Conservation (phyloP, 2,888 invertebrate species). For the Nomada fucata region DNA sequence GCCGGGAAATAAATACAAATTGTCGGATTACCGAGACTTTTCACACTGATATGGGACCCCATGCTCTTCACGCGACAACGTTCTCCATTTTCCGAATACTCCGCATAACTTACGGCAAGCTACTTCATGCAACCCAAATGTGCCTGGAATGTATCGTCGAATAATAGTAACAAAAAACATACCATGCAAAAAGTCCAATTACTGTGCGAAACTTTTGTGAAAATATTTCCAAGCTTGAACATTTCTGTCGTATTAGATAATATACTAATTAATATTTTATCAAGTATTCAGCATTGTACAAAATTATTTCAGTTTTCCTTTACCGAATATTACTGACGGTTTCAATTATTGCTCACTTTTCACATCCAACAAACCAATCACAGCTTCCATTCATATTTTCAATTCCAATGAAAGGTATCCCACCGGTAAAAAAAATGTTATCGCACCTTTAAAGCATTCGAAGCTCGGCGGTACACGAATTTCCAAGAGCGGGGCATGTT, state of each 20-base stretch:
- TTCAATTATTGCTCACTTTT: constrained; percentile 30
- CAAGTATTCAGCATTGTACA: neutral
- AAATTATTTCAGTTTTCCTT: constrained; percentile 60
- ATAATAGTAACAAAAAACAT: constrained; percentile 10
- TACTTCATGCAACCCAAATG: constrained; percentile 61
- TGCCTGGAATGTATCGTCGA: constrained; percentile 31
- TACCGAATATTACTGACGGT: constrained; percentile 41
- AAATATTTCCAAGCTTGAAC: neutral
- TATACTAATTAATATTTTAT: neutral
- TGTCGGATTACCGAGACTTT: constrained; percentile 82
- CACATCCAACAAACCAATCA: constrained; percentile 11
- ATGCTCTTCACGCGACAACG: constrained; percentile 71
- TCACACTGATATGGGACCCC: constrained; percentile 73
- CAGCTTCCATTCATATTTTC: neutral
- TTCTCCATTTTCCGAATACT: constrained; percentile 78
- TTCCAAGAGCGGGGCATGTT: constrained; percentile 65
- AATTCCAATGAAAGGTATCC: neutral
- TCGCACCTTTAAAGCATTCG: constrained; percentile 23
- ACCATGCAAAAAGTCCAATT: neutral
- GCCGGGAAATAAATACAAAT: constrained; percentile 83
- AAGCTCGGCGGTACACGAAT: neutral
- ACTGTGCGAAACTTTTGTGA: neutral
- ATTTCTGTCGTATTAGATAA: neutral
- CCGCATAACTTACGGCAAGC: constrained; percentile 72
- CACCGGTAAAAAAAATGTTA: neutral